Evolutionary conservation across 2,888 invertebrate genomes (phyloP), one percentile per base, ranked within the genome.

Genomic region (Phyto melanocephala): DNA sequence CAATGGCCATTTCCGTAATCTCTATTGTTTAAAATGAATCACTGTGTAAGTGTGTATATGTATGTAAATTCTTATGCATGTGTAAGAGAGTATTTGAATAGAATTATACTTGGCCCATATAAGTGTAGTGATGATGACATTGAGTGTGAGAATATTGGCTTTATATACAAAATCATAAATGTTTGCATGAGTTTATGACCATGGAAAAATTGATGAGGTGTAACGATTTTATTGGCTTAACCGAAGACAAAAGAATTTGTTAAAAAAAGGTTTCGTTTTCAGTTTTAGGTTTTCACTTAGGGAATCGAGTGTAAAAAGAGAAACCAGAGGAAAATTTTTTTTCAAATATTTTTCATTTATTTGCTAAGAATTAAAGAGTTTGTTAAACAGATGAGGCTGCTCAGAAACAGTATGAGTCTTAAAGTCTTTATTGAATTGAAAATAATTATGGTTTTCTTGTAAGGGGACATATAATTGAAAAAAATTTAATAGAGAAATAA

Each of bases 1-100:
- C 72, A 81, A 50, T 74, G 63, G 58, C 50, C 15, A 70, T 74
- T 74, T 78, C 72, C 78, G 37, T 65, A 65, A 42, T 42, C 24
- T 78, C 63, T 65, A 45, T 67, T 71, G 24, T 56, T 35, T 42
- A 0, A 54, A 45, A 22, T 50, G 11, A 10, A 20, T 8, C 8
- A 13, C 13, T 50, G 28, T 37, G 8, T 33, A 17, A 28, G 6
- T 5, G 28, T 28, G 28, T 28, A 28, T 28, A n/a, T 28, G 28
- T 28, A 6, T 5, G 28, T 28, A 5, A 5, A 28, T 28, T 28
- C 6, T 28, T 28, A 3, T 28, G 6, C n/a, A n/a, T n/a, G n/a
- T n/a, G n/a, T n/a, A n/a, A n/a, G n/a, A 28, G 6, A 13, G 20
- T 5, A 60, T 47, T 42, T 54, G 28, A 50, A 60, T 37, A 15